Evolutionary conservation across 23 tunicate genomes (phyloP).

Genomic region (Ascidia mentula): DNA sequence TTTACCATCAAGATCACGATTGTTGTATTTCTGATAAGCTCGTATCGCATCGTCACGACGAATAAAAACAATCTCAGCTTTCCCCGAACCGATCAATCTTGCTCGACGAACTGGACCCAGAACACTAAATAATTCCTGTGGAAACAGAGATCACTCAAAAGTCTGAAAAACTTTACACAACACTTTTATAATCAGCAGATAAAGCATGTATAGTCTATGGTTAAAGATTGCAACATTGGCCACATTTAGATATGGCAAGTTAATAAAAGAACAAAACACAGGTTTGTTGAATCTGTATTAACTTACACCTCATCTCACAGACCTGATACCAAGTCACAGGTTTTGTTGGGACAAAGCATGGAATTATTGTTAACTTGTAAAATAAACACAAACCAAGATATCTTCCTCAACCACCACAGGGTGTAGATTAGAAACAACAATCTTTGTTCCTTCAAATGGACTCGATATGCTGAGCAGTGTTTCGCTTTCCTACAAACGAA

Average conservation of each 20-base stretch:
- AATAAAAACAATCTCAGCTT: constrained; percentile 84
- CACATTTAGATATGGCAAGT: no score
- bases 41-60: constrained; percentile 61
- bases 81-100: constrained; percentile 62
- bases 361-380: no score
- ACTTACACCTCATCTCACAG: no score
- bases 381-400: constrained; percentile 71
- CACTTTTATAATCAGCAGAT: no score
- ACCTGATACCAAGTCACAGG: no score
- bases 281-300: no score
- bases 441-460: constrained; percentile 87
- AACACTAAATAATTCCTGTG: constrained; percentile 82
- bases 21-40: constrained; percentile 84
- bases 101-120: constrained; percentile 86
- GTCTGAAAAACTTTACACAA: background rate
- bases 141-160: background rate
- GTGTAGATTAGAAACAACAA: constrained; percentile 76
- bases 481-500: background rate
- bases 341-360: no score
- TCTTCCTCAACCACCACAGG: constrained; percentile 89
- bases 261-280: no score
- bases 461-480: constrained; percentile 8
- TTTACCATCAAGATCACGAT: constrained; percentile 83
- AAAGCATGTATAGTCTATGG: no score
- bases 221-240: no score